Conservation (phyloP, 2,113 vertebrate species). For the Dascyllus trimaculatus region DNA sequence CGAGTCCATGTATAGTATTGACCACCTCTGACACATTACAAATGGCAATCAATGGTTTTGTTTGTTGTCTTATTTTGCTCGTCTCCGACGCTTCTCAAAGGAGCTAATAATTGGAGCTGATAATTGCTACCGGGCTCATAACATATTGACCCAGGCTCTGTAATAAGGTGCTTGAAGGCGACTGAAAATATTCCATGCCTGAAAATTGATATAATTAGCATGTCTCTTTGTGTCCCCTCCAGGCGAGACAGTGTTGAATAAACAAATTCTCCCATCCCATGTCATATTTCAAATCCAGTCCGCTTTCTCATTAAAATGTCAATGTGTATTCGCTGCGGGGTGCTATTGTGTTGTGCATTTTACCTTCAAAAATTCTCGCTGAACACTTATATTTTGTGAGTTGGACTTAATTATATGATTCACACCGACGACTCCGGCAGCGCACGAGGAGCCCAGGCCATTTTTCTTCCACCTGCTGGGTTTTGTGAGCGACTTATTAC, state of each 20-base stretch:
- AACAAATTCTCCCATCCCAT: constrained; percentile 38
- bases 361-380: constrained; percentile 17
- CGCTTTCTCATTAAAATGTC: constrained; percentile 62
- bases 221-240: constrained; percentile 50
- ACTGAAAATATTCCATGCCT: constrained; percentile 40
- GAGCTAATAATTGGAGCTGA: constrained; percentile 69
- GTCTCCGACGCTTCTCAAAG: constrained; percentile 36
- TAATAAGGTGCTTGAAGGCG: constrained; percentile 56
- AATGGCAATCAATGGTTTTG: constrained; percentile 61
- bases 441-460: background rate
- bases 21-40: constrained; percentile 53
- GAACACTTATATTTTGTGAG: constrained; percentile 21
- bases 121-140: constrained; percentile 67
- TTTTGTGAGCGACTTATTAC: constrained; percentile 55
- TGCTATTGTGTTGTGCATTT: constrained; percentile 11
- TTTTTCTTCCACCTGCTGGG: constrained; percentile 47
- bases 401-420: constrained; percentile 59
- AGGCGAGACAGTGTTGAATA: constrained; percentile 50
- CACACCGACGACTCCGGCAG: constrained; percentile 25
- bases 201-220: constrained; percentile 63
- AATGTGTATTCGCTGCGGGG: background rate
- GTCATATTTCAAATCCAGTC: constrained; percentile 54
- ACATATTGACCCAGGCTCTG: constrained; percentile 62
- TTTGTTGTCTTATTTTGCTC: constrained; percentile 50
- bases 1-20: constrained; percentile 24